phyloP scores from a whole-genome alignment of 2,113 vertebrate genomes.

The Picathartes gymnocephalus region DNA sequence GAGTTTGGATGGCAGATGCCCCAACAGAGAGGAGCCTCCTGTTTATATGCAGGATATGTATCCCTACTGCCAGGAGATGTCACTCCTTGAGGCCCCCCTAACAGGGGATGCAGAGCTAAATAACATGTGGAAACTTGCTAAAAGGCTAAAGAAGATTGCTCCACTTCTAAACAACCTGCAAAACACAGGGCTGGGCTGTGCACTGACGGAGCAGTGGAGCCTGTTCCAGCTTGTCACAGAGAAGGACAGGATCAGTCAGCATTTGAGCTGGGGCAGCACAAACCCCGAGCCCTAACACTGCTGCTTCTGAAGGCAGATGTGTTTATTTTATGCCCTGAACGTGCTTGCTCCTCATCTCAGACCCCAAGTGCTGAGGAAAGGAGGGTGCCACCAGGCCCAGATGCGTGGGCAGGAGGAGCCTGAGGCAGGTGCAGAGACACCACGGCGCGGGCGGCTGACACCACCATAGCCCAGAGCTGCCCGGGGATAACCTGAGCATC shows the following conservation, averaged over 20 bases:
- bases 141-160: background rate
- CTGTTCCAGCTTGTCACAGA: background rate
- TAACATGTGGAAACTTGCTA: background rate
- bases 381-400: background rate
- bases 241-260: background rate
- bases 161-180: background rate
- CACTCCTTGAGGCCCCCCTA: background rate
- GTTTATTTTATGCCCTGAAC: background rate
- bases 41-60: background rate
- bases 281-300: background rate
- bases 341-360: background rate
- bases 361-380: background rate
- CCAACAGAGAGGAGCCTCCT: background rate
- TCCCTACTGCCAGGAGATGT: background rate
- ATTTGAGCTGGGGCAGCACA: background rate
- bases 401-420: background rate
- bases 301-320: background rate
- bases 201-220: rapidly evolving
- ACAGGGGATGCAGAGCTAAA: background rate
- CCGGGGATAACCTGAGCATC: background rate
- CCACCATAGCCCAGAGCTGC: background rate
- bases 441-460: rapidly evolving
- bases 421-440: background rate
- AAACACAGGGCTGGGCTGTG: background rate
- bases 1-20: background rate